phyloP scores from a whole-genome alignment of 2,888 invertebrate species.

The Chrysomela aeneicollis region DNA sequence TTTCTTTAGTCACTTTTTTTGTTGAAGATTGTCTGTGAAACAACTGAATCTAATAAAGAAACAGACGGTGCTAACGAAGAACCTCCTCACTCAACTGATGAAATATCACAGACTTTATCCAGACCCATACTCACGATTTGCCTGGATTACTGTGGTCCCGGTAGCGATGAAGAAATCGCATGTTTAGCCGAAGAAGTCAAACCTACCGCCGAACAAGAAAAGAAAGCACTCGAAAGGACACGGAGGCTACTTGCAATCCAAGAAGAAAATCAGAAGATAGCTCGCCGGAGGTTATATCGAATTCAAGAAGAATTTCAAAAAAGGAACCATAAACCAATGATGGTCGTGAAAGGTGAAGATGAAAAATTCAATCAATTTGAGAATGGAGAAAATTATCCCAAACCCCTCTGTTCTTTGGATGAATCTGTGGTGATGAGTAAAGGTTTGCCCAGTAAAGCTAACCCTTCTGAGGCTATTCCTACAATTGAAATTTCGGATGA shows the following conservation, averaged over 20 bases:
- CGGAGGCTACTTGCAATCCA: neutral
- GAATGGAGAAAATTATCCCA: neutral
- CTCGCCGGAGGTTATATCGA: neutral
- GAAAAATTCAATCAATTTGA: neutral
- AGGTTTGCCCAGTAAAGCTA: neutral
- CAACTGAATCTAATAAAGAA: neutral
- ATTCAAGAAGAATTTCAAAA: neutral
- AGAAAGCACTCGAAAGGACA: neutral
- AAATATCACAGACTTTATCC: neutral
- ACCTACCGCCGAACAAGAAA: constrained; percentile 3
- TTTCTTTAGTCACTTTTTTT: neutral
- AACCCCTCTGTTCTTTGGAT: no score
- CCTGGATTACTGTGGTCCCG: constrained; percentile 10
- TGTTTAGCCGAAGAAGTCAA: constrained; percentile 11
- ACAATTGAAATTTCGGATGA: constrained; percentile 1
- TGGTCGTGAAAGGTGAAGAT: neutral
- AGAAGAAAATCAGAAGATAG: neutral
- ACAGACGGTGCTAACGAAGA: neutral
- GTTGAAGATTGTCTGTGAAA: neutral
- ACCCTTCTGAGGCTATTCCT: neutral
- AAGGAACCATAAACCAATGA: neutral
- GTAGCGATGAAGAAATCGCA: constrained; percentile 13
- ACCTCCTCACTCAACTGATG: no score
- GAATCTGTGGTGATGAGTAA: neutral
- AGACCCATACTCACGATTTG: constrained; percentile 12